These are phyloP conservation scores for Saccopteryx leptura DNA, from an alignment of 2,113 vertebrate species.

Conservation along the genomic window DNA sequence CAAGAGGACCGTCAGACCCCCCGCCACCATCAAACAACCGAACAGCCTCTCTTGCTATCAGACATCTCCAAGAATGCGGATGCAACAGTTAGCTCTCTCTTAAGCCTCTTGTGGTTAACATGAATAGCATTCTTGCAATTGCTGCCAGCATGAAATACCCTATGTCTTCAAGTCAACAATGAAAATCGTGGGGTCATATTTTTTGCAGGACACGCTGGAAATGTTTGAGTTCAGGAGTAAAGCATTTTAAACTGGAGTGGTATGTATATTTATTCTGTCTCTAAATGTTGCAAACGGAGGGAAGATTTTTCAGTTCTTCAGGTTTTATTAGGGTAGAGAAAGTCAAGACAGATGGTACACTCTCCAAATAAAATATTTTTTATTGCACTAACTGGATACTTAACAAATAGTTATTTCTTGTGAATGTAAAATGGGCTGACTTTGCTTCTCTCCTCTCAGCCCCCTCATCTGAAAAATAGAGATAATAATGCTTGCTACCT, in stretches of 20 bases:
- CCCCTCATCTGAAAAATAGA: not conserved
- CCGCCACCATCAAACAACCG: slow-evolving; percentile 66
- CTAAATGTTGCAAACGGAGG: slow-evolving; percentile 5
- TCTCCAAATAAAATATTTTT: slow-evolving; percentile 30
- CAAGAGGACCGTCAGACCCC: slow-evolving; percentile 66
- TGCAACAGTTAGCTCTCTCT: slow-evolving; percentile 76
- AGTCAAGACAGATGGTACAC: not conserved
- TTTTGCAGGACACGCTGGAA: slow-evolving; percentile 67
- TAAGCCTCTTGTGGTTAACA: slow-evolving; percentile 85
- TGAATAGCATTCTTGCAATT: slow-evolving; percentile 83
- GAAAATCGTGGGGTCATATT: slow-evolving; percentile 60
- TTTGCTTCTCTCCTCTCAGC: not conserved
- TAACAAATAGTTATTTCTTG: not conserved
- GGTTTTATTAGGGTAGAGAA: slow-evolving; percentile 18
- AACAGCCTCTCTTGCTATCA: slow-evolving; percentile 84
- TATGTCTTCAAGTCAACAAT: slow-evolving; percentile 63
- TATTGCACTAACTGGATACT: not conserved
- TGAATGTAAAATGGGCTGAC: not conserved
- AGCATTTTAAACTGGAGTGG: slow-evolving; percentile 54
- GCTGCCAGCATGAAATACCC: slow-evolving; percentile 78
- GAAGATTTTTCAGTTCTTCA: slow-evolving; percentile 33
- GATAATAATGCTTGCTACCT: not conserved
- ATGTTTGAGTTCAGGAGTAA: not conserved
- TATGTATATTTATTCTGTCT: slow-evolving; percentile 48
- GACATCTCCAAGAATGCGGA: slow-evolving; percentile 86